Percentiles rank a stretch among this genome's conserved stretches.
phyloP scores from a whole-genome alignment of 2,113 vertebrate genomes.

The Bambusicola thoracicus region DNA sequence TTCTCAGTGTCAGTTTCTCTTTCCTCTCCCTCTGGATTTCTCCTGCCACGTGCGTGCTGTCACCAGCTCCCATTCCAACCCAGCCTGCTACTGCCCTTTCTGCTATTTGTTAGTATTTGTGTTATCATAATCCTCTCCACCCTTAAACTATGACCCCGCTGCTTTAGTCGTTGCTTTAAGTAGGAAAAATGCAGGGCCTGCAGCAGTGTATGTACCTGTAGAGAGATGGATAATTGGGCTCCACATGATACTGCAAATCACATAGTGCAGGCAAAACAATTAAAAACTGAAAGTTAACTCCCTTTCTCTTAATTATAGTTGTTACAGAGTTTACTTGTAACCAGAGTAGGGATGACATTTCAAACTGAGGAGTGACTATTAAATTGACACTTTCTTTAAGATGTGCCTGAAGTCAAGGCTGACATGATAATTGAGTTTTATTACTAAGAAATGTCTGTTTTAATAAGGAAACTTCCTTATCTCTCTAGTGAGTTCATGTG shows the following conservation, averaged over 20 bases:
- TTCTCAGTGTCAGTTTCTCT: background rate
- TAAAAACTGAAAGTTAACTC: background rate
- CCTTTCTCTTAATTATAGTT: constrained; percentile 48
- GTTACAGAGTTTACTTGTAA: constrained; percentile 43
- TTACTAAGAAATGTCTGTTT: constrained; percentile 36
- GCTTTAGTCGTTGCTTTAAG: background rate
- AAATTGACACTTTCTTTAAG: constrained; percentile 60
- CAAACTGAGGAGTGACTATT: constrained; percentile 41
- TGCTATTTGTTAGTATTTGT: constrained; percentile 2
- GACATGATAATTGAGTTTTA: constrained; percentile 53
- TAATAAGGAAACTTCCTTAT: constrained; percentile 46
- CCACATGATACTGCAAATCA: background rate
- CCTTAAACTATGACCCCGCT: background rate
- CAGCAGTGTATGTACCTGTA: background rate
- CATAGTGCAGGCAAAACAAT: background rate
- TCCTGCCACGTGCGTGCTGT: background rate
- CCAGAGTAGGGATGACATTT: constrained; percentile 55
- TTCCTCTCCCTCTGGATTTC: background rate
- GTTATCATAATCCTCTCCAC: constrained; percentile 5
- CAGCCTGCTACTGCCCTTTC: background rate
- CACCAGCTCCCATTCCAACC: background rate
- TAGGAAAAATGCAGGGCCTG: background rate
- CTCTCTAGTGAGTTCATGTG: constrained; percentile 5
- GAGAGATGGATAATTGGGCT: constrained; percentile 4
- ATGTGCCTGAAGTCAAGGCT: constrained; percentile 46